Evolutionary conservation across 2,888 invertebrate species (phyloP).

Genomic region (Ichneumoninae sp.): DNA sequence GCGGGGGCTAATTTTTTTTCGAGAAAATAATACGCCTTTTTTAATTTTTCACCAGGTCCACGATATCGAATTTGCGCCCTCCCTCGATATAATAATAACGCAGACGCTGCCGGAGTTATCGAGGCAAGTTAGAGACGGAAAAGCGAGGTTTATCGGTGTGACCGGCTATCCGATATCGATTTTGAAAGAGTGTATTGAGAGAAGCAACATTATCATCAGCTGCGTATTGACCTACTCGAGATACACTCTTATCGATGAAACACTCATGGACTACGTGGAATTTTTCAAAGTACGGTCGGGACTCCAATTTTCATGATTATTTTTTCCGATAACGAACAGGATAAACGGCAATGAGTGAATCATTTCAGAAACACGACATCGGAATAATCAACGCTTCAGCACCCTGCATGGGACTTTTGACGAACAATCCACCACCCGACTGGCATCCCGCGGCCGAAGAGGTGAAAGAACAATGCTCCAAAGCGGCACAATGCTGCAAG

Average conservation of each 20-base stretch:
- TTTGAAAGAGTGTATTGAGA: constrained; percentile 90
- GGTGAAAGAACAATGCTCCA: constrained; percentile 87
- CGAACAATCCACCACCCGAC: constrained; percentile 89
- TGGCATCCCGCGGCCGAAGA: constrained; percentile 93
- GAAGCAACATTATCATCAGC: constrained; percentile 88
- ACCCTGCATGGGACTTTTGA: constrained; percentile 93
- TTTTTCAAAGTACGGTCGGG: constrained; percentile 89
- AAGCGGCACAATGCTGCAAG: constrained; percentile 89
- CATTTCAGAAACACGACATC: constrained; percentile 87
- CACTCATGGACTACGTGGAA: constrained; percentile 90
- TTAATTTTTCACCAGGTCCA: constrained; percentile 89
- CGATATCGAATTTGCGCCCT: constrained; percentile 94
- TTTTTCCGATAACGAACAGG: constrained; percentile 3
- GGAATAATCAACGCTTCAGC: constrained; percentile 94
- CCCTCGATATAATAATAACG: constrained; percentile 90
- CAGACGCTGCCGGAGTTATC: constrained; percentile 95
- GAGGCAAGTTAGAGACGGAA: constrained; percentile 89
- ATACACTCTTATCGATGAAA: constrained; percentile 92
- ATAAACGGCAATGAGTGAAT: constrained; percentile 43
- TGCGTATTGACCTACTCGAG: constrained; percentile 92
- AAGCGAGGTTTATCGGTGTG: constrained; percentile 92
- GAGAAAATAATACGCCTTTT: not conserved
- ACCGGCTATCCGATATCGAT: constrained; percentile 93
- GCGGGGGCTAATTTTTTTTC: not conserved
- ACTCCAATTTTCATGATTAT: constrained; percentile 18